Conservation (phyloP, 2,797 vertebrate species). For the Toxotes lorentzi region DNA sequence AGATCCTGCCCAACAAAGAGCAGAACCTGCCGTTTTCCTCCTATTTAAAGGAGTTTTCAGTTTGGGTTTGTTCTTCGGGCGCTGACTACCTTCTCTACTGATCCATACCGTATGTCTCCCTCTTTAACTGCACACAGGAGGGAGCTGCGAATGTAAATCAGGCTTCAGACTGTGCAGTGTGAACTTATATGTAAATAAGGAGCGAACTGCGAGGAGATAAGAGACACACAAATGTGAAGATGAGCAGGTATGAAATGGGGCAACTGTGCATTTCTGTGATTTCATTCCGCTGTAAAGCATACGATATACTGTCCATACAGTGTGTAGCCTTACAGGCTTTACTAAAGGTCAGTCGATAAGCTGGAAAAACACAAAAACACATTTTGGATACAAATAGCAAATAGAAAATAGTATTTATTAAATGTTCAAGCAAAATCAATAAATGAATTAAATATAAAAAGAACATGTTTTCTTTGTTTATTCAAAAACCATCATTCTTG, state of each 20-base stretch:
- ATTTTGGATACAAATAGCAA: no score
- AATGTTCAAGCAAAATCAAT: no score
- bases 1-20: neutral
- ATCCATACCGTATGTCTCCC: conserved; percentile 9
- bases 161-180: conserved; percentile 3
- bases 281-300: neutral
- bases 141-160: conserved; percentile 24
- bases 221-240: conserved; percentile 5
- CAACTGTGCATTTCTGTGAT: neutral
- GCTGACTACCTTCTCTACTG: neutral
- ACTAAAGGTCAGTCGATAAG: no score
- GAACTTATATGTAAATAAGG: conserved; percentile 35
- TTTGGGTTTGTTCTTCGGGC: conserved; percentile 1
- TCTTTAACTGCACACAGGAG: conserved; percentile 12
- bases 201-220: neutral
- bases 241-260: conserved; percentile 5
- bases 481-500: no score
- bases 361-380: no score
- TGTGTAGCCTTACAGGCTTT: no score
- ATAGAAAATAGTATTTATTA: no score
- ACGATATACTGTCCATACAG: no score
- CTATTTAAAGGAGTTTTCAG: neutral
- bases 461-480: no score
- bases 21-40: neutral
- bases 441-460: no score